Evolutionary conservation across 2,888 invertebrate species (phyloP), one percentile per base, ranked within the genome.

Genomic region (Myopa tessellatipennis): DNA sequence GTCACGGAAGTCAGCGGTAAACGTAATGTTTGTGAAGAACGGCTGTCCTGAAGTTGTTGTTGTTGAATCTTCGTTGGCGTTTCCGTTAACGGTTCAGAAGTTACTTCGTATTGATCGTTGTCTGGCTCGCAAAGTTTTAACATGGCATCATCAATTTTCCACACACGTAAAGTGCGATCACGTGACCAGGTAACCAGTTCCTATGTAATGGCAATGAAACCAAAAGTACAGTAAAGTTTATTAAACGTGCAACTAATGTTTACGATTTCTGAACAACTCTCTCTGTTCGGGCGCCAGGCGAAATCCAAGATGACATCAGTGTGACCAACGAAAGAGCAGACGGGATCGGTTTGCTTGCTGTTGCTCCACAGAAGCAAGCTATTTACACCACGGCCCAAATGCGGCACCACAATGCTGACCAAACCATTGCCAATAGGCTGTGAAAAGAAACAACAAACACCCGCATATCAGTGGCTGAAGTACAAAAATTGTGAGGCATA

Each of bases 151-250:
- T 96, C 96, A 85, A 98, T 95, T 85, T 94, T 93, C 96, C 98
- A 98, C 36, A 98, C 93, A 74, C 98, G 92, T 60, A 98, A 90
- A 16, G 95, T 96, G 86, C 98, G 97, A 90, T 98, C 98, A 86
- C 96, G 93, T 0, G 97, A 97, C 98, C 98, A 98, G 3, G 98
- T 98, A 0, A 98, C 94, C 68, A 98, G 90, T 87, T 98, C 96
- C 87, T 86, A 80, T 14, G 69, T 18, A 16, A 50, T 40, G 10
- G n/a, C 16, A 26, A 34, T 61, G 14, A 4, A 60, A 14, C 3
- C 18, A 34, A 73, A 73, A 12, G 36, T 50, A 10, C 10, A 72
- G 55, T 26, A 63, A 6, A 67, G 16, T 40, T 38, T 71, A 75
- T 63, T 55, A 74, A 69, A 34, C n/a, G 2, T 50, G 52, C 18